Conservation (phyloP, 2,113 vertebrate genomes). For the Nesogale talazaci region DNA sequence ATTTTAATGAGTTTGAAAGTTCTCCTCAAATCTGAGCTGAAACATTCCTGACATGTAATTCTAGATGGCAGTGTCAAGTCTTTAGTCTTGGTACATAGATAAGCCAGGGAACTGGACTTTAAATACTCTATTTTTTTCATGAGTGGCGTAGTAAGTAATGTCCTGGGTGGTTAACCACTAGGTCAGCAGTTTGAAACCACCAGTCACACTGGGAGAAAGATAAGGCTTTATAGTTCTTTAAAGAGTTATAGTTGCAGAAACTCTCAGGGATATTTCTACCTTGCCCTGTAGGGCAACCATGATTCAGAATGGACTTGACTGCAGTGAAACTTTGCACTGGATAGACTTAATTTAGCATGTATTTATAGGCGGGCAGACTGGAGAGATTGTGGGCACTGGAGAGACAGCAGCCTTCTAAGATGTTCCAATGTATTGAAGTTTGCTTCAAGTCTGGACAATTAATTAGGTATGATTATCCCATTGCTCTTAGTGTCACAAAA, state of each 20-base stretch:
- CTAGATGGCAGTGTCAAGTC: not conserved
- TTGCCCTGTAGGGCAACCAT: too few species aligned
- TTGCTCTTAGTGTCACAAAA: not conserved
- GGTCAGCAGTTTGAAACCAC: too few species aligned
- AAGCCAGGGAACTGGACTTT: not conserved
- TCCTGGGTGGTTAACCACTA: too few species aligned
- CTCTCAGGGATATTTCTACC: too few species aligned
- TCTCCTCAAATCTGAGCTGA: not conserved
- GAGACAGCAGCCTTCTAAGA: not conserved
- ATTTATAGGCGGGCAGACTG: too few species aligned
- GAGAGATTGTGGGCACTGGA: not conserved
- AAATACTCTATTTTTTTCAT: not conserved
- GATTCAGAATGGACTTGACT: too few species aligned
- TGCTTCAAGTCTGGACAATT: not conserved
- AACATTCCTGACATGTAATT: not conserved
- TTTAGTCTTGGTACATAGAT: not conserved
- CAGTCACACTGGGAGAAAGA: too few species aligned
- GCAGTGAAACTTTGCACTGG: too few species aligned
- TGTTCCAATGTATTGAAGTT: not conserved
- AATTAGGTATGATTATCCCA: not conserved
- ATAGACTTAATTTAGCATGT: too few species aligned
- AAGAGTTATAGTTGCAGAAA: too few species aligned
- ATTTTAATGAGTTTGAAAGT: constrained; percentile 1
- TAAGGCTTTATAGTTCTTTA: too few species aligned
- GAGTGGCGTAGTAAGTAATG: not conserved